Evolutionary conservation across 2,113 vertebrate genomes (phyloP).

Genomic region (Ptilorrhoa leucosticta): DNA sequence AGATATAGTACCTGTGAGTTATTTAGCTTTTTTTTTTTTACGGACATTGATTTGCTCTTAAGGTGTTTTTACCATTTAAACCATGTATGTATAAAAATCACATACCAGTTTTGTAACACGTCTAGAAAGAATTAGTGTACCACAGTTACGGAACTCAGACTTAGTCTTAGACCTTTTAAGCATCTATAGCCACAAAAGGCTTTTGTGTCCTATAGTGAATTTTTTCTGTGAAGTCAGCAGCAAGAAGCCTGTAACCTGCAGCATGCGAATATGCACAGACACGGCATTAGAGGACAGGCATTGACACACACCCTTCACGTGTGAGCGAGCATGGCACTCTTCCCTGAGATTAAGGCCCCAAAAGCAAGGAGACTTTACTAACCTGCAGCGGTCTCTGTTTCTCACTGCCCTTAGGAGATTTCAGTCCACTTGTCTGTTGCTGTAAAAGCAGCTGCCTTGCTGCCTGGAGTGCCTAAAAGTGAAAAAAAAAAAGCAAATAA

Average conservation of each 20-base stretch:
- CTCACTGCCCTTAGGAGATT: conserved; percentile 98
- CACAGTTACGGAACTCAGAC: background rate
- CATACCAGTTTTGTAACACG: background rate
- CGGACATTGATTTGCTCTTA: background rate
- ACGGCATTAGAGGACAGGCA: background rate
- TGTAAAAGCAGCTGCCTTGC: conserved; percentile 98
- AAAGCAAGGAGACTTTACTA: conserved; percentile 66
- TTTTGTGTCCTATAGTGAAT: background rate
- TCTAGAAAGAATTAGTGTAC: background rate
- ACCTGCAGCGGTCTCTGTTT: conserved; percentile 99
- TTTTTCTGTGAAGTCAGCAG: background rate
- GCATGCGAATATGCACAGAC: background rate
- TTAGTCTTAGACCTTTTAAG: background rate
- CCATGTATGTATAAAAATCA: background rate
- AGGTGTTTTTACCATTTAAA: conserved; percentile 30
- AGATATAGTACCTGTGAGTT: background rate
- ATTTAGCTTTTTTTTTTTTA: background rate
- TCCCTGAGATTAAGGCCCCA: background rate
- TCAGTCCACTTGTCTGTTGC: conserved; percentile 97
- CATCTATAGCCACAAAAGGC: conserved; percentile 1
- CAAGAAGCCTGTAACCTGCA: background rate
- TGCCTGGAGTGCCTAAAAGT: conserved; percentile 92
- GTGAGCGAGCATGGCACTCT: background rate
- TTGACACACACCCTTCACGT: background rate
- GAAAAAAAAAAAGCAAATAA: conserved; percentile 33